Conservation (phyloP, 1,140 invertebrate genomes). For the Rhizoglyphus robini region DNA sequence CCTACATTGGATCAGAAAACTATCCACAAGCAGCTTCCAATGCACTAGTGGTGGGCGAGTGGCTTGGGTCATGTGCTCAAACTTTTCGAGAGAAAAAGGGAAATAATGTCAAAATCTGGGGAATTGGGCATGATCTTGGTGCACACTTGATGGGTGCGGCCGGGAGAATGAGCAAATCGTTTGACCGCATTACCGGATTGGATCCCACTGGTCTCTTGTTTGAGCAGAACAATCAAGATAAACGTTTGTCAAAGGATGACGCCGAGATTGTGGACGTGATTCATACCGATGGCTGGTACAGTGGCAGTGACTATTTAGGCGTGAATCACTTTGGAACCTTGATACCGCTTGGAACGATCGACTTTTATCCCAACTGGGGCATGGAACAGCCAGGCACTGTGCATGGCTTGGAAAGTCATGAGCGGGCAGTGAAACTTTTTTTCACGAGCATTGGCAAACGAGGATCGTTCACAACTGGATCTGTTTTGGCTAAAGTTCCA, state of each 20-base stretch:
- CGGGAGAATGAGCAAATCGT: constrained; percentile 40
- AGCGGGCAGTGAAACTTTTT: too few species aligned
- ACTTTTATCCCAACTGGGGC: constrained; percentile 27
- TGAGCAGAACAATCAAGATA: constrained; percentile 21
- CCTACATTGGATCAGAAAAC: background rate
- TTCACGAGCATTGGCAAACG: too few species aligned
- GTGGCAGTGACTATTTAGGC: too few species aligned
- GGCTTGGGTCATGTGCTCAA: background rate
- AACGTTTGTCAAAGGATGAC: constrained; percentile 60
- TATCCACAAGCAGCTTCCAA: background rate
- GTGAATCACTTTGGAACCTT: background rate
- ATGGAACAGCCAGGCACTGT: constrained; percentile 27
- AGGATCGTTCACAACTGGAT: too few species aligned
- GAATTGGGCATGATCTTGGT: constrained; percentile 57
- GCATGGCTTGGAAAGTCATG: too few species aligned
- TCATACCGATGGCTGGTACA: constrained; percentile 54
- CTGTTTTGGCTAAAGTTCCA: too few species aligned
- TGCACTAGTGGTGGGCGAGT: background rate
- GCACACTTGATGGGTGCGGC: constrained; percentile 71
- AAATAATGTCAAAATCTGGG: background rate
- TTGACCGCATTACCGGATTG: constrained; percentile 18
- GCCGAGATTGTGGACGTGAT: constrained; percentile 71
- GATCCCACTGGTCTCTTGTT: constrained; percentile 20
- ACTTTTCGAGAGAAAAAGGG: background rate
- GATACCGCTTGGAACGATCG: constrained; percentile 16